Conservation (phyloP, 2,888 invertebrate species). For the Sepioteuthis lessoniana region DNA sequence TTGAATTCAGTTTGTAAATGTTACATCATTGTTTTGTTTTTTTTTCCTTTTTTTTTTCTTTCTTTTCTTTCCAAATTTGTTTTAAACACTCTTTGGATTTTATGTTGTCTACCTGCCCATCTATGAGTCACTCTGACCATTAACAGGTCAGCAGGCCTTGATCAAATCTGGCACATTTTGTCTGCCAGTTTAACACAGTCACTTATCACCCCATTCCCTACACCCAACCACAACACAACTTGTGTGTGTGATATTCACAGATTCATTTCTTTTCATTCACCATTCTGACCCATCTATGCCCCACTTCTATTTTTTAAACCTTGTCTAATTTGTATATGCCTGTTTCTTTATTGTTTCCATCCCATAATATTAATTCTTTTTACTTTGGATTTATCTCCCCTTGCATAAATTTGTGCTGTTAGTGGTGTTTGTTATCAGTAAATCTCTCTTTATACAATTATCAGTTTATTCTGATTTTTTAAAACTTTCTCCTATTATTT, state of each 20-base stretch:
- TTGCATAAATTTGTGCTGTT: neutral
- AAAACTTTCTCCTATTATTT: neutral
- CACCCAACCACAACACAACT: neutral
- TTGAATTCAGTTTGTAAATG: constrained; percentile 3
- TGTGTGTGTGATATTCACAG: neutral
- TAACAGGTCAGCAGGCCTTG: neutral
- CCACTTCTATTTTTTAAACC: constrained; percentile 1
- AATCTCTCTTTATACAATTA: neutral
- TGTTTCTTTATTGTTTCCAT: neutral
- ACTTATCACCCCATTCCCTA: neutral
- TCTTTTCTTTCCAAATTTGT: too few relatives aligned
- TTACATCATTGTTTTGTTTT: neutral
- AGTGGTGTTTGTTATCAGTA: constrained; percentile 21
- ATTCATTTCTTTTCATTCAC: constrained; percentile 9
- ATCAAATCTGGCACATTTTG: neutral
- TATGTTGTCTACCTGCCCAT: neutral
- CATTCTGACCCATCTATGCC: constrained; percentile 1
- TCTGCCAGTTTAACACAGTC: neutral
- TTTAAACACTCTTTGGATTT: too few relatives aligned
- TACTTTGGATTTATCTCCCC: constrained; percentile 8
- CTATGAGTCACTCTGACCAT: neutral
- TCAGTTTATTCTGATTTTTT: neutral
- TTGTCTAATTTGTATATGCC: neutral
- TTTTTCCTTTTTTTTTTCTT: neutral
- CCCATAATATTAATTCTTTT: neutral